Conservation (phyloP, 1,140 invertebrate species). For the Diabrotica undecimpunctata region DNA sequence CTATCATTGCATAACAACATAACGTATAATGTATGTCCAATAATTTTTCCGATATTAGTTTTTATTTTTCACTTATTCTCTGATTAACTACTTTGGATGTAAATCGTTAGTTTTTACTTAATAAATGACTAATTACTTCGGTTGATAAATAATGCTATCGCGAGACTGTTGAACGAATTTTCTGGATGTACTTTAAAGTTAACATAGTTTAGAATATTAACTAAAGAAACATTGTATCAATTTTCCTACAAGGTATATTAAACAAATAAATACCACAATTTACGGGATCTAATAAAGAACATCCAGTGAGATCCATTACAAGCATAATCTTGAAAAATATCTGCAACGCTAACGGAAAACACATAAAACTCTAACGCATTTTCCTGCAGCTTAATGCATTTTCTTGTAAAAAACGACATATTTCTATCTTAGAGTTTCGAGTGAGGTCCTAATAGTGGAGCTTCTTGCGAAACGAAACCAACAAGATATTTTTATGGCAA, state of each 20-base stretch:
- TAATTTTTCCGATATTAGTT: too few relatives aligned
- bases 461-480: neutral
- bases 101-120: too few relatives aligned
- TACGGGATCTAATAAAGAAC: neutral
- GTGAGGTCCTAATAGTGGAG: neutral
- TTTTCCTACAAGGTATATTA: neutral
- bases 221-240: neutral
- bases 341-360: neutral
- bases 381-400: conserved; percentile 1
- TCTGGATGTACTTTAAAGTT: too few relatives aligned
- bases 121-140: too few relatives aligned
- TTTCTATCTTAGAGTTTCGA: neutral
- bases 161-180: too few relatives aligned
- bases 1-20: too few relatives aligned
- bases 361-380: conserved; percentile 6
- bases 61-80: too few relatives aligned
- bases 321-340: conserved; percentile 10
- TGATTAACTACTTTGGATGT: too few relatives aligned
- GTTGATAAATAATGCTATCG: too few relatives aligned
- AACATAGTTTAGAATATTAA: too few relatives aligned
- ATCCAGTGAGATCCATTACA: neutral
- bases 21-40: too few relatives aligned
- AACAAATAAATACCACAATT: neutral
- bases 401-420: conserved; percentile 4
- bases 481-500: neutral